These are phyloP conservation scores for Tylochromis polylepis DNA, from an alignment of 2,113 vertebrate genomes.

Conservation along the genomic window DNA sequence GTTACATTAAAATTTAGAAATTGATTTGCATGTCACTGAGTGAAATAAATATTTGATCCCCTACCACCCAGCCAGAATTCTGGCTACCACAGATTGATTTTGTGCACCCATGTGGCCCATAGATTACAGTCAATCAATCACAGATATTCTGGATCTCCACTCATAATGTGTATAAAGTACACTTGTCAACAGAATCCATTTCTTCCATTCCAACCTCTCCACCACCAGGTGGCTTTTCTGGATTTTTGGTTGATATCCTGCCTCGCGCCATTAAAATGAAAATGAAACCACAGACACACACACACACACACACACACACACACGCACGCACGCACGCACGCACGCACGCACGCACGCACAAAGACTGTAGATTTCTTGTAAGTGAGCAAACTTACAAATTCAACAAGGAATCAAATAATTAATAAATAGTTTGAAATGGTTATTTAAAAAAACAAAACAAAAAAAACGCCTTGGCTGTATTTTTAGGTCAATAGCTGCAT, in stretches of 20 bases:
- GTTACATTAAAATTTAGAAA: not conserved
- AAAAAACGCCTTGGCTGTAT: too few species aligned
- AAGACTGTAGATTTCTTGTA: not conserved
- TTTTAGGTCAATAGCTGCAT: too few species aligned
- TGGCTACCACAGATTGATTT: not conserved
- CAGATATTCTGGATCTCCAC: not conserved
- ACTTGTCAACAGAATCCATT: not conserved
- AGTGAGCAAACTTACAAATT: not conserved
- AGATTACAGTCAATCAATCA: not conserved
- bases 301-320: too few species aligned
- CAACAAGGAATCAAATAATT: not conserved
- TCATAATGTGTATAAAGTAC: not conserved
- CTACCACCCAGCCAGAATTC: not conserved
- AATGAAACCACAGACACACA: too few species aligned
- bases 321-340: too few species aligned
- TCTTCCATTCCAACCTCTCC: too few species aligned
- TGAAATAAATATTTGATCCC: not conserved
- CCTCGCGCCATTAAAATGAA: not conserved
- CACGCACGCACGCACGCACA: too few species aligned
- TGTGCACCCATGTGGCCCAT: not conserved
- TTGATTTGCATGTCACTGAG: not conserved
- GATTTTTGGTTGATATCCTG: not conserved
- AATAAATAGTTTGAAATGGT: too few species aligned
- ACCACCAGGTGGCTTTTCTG: not conserved
- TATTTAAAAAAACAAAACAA: too few species aligned